phyloP scores from a whole-genome alignment of 2,797 vertebrate genomes.

The Sphenodon punctatus region DNA sequence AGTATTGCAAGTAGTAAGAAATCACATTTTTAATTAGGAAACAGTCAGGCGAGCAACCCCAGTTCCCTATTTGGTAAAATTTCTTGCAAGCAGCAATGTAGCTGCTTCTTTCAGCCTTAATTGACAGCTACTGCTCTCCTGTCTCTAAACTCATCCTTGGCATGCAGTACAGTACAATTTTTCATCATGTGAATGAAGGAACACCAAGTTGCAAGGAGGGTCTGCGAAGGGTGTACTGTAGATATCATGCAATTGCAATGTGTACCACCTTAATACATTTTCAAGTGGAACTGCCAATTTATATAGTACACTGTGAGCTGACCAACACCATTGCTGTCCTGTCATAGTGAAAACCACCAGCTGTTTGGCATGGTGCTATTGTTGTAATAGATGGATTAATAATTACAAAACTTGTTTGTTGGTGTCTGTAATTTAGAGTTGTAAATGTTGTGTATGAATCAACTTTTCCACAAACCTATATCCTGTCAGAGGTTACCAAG shows the following conservation, averaged over 20 bases:
- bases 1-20: no score
- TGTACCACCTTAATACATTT: background rate
- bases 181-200: no score
- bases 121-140: background rate
- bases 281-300: background rate
- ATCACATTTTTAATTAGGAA: no score
- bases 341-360: background rate
- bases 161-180: background rate
- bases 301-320: background rate
- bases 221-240: background rate
- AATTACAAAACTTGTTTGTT: background rate
- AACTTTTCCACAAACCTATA: conserved; percentile 75
- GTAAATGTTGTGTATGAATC: conserved; percentile 51
- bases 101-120: no score
- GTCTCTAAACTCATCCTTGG: background rate
- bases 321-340: background rate
- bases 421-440: background rate
- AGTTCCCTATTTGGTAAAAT: no score
- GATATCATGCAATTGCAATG: background rate
- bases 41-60: no score
- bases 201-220: background rate
- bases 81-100: no score
- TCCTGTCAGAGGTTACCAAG: conserved; percentile 85
- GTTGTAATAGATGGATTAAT: background rate
- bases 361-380: conserved; percentile 16